Evolutionary conservation across 1,140 invertebrate species (phyloP).

Genomic region (Carposina sasakii): DNA sequence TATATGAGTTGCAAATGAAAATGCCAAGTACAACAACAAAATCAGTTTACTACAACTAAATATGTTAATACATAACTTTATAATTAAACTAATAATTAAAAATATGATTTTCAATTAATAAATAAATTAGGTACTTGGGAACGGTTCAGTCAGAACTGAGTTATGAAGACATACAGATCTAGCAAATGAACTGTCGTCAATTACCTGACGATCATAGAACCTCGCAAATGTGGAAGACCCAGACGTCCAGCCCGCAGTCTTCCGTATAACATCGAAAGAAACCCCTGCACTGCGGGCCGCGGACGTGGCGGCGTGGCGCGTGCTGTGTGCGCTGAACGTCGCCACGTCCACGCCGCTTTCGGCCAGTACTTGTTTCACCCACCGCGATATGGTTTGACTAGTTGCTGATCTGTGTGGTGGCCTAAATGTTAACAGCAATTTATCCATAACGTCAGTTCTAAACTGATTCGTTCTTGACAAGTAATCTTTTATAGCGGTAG

Average conservation of each 20-base stretch:
- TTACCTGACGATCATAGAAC: constrained; percentile 17
- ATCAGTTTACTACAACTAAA: too few species aligned
- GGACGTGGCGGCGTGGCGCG: neutral
- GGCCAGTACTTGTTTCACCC: constrained; percentile 24
- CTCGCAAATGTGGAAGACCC: constrained; percentile 21
- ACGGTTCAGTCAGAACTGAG: too few species aligned
- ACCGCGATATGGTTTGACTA: constrained; percentile 25
- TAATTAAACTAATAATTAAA: too few species aligned
- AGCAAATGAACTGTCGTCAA: neutral
- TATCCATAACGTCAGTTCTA: constrained; percentile 1
- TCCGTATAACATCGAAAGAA: constrained; percentile 23
- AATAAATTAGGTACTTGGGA: too few species aligned
- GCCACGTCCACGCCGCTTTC: constrained; percentile 21
- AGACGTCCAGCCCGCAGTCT: constrained; percentile 24
- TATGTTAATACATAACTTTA: too few species aligned
- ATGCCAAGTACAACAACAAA: too few species aligned
- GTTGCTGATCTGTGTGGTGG: constrained; percentile 16
- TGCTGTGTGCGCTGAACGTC: neutral
- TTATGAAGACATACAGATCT: neutral
- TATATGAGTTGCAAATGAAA: too few species aligned
- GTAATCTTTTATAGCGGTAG: constrained; percentile 1
- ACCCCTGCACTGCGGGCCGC: constrained; percentile 20
- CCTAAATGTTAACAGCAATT: constrained; percentile 12
- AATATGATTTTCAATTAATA: too few species aligned
- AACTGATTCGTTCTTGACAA: neutral